Conservation (phyloP, 1,140 invertebrate genomes). For the Venturia canescens region DNA sequence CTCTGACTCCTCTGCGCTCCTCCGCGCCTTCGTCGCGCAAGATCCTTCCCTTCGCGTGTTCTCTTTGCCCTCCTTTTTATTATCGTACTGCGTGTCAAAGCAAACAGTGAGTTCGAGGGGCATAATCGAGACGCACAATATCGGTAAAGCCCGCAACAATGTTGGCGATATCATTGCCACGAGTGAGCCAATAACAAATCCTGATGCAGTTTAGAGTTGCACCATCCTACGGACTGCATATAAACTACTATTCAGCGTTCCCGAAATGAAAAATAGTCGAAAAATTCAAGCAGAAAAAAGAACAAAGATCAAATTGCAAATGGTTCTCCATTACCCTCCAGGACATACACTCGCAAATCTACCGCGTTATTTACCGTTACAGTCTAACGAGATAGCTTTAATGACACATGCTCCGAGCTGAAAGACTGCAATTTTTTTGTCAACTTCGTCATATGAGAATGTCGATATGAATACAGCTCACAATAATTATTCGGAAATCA, state of each 20-base stretch:
- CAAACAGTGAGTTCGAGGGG: neutral
- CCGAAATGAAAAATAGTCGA: neutral
- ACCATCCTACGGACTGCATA: neutral
- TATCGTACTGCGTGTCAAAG: constrained; percentile 19
- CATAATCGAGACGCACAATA: constrained; percentile 9
- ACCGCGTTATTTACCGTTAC: neutral
- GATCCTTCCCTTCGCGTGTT: constrained; percentile 3
- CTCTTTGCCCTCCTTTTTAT: neutral
- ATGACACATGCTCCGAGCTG: constrained; percentile 1
- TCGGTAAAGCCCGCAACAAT: neutral
- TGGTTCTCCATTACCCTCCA: neutral
- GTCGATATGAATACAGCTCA: neutral
- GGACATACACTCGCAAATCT: neutral
- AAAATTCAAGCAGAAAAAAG: neutral
- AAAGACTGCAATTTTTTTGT: constrained; percentile 1
- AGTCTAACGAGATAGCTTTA: constrained; percentile 4
- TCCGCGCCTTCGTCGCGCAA: neutral
- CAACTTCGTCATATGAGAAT: neutral
- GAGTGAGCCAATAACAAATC: constrained; percentile 3
- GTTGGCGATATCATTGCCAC: neutral
- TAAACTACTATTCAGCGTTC: constrained; percentile 6
- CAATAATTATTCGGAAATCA: neutral
- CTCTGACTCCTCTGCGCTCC: constrained; percentile 21
- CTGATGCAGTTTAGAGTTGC: neutral
- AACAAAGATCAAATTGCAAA: constrained; percentile 8